These are phyloP conservation scores for Drosophila ambigua DNA, from an alignment of 1,140 invertebrate species.

Conservation along the genomic window DNA sequence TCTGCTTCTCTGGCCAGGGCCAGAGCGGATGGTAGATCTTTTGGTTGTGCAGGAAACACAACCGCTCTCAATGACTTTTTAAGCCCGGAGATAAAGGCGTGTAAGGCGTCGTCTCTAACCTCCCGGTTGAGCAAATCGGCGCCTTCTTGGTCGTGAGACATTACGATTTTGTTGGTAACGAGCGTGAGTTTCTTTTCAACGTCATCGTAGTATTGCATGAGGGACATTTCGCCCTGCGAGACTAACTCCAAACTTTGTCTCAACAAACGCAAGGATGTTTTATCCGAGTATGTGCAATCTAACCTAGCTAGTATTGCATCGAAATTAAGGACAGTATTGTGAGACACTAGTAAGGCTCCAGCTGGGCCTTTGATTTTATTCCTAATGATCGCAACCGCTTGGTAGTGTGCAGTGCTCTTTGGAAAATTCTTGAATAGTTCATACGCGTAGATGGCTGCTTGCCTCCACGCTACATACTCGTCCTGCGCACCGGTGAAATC, in stretches of 20 bases:
- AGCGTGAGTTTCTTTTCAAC: slow-evolving; percentile 20
- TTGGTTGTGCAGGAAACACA: slow-evolving; percentile 12
- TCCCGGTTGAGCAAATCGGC: slow-evolving; percentile 14
- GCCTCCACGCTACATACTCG: slow-evolving; percentile 29
- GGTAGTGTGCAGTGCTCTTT: slow-evolving; percentile 14
- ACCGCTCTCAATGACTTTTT: slow-evolving; percentile 7
- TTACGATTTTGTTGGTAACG: slow-evolving; percentile 1
- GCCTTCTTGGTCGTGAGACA: slow-evolving; percentile 15
- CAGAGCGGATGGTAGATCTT: slow-evolving; percentile 25
- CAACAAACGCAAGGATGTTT: slow-evolving; percentile 11
- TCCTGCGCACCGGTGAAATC: slow-evolving; percentile 16
- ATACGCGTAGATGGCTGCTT: slow-evolving; percentile 27
- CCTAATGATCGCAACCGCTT: slow-evolving; percentile 21
- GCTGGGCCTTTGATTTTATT: slow-evolving; percentile 29
- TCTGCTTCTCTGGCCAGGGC: slow-evolving; percentile 17
- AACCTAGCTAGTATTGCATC: slow-evolving; percentile 16
- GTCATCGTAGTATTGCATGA: slow-evolving; percentile 32
- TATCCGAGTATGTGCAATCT: slow-evolving; percentile 22
- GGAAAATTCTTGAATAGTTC: slow-evolving; percentile 9
- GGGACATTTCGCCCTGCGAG: slow-evolving; percentile 9
- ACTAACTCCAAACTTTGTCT: slow-evolving; percentile 11
- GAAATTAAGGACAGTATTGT: slow-evolving; percentile 33
- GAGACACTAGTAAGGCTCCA: slow-evolving; percentile 17
- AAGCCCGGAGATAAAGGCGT: slow-evolving; percentile 12
- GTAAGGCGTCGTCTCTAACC: slow-evolving; percentile 20